These are phyloP conservation scores for Poeciliopsis paucimaculata DNA, from an alignment of 2,797 vertebrate species.

Conservation along the genomic window DNA sequence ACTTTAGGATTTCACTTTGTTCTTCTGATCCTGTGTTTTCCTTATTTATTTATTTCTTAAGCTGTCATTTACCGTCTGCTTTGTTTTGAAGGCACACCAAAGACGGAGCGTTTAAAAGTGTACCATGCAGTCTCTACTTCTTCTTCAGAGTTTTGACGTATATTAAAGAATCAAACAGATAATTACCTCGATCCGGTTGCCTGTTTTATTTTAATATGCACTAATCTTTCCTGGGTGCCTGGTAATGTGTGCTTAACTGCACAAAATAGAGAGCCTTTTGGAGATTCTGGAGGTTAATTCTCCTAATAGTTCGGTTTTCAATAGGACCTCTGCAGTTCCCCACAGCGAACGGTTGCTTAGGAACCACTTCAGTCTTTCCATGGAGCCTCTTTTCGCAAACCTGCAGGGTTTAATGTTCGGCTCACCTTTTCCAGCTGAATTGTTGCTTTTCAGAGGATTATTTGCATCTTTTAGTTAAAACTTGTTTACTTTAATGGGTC, in stretches of 20 bases:
- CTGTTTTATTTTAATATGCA: conserved; percentile 19
- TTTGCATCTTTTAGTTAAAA: conserved; percentile 60
- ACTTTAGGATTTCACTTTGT: conserved; percentile 17
- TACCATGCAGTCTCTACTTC: conserved; percentile 6
- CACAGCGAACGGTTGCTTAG: conserved; percentile 64
- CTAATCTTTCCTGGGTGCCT: conserved; percentile 23
- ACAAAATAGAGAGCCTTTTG: conserved; percentile 29
- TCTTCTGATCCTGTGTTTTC: conserved; percentile 17
- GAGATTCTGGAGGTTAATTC: conserved; percentile 40
- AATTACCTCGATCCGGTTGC: conserved; percentile 12
- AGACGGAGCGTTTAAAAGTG: conserved; percentile 6
- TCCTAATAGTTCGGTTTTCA: conserved; percentile 52
- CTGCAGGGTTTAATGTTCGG: conserved; percentile 51
- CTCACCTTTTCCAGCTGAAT: conserved; percentile 43
- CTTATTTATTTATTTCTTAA: conserved; percentile 9
- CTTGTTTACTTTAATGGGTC: conserved; percentile 67
- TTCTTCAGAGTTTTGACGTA: conserved; percentile 9
- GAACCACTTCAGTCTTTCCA: conserved; percentile 55
- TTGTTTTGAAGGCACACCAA: conserved; percentile 5
- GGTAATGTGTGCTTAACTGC: conserved; percentile 37
- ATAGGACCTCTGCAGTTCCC: conserved; percentile 35
- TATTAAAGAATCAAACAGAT: conserved; percentile 16
- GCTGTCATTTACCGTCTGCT: conserved; percentile 14
- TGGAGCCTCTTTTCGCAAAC: conserved; percentile 34
- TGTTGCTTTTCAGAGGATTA: conserved; percentile 53